Base-by-base conservation (phyloP, 2,888 invertebrate genomes). In the Drosophila austrosaltans region DNA sequence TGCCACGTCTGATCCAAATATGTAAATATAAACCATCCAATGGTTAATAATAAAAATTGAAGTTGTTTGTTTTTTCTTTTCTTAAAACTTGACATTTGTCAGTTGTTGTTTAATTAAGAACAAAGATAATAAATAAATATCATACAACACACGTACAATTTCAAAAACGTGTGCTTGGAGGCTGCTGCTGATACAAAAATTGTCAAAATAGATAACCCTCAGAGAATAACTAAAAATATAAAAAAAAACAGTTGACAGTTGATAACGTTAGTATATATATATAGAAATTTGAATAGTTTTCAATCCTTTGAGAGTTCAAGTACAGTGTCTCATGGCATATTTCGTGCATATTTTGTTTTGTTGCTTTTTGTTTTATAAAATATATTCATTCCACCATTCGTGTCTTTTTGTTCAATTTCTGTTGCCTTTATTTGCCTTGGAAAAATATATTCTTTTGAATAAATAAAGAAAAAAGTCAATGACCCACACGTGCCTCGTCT, bases 161-260 rank as follows among this genome's bases (percentile, higher is more conserved):
- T 48, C 25, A 12, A 48, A 48, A 48, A 48, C 48, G 48, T 48
- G 48, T 48, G 48, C 48, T 48, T 22, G 44, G 28, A 28, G 28
- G 30, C 30, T 30, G 30, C 30, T 30, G 16, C 20, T 44, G 44
- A 10, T 39, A 16, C 42, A 1, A 16, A 42, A 10, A 48, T 22
- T 48, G 7, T 25, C 25, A 25, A 22, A 48, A 22, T 48, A 25
- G 48, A 48, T 48, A 48, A 48, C 48, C 25, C 48, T 48, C 22
- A 48, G 48, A 16, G 16, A 16, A 16, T 16, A 16, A 16, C 28
- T 28, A 30, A 6, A 20, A 22, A 20, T 8, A 4, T 30, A 30
- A 30, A 30, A 28, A 2, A 28, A 28, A 30, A 44, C 16, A 0
- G 16, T 16, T 16, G 16, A 16, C 16, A 16, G 16, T 16, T 16